Base-by-base conservation (phyloP, 2,888 invertebrate genomes). In the Ametastegia equiseti region DNA sequence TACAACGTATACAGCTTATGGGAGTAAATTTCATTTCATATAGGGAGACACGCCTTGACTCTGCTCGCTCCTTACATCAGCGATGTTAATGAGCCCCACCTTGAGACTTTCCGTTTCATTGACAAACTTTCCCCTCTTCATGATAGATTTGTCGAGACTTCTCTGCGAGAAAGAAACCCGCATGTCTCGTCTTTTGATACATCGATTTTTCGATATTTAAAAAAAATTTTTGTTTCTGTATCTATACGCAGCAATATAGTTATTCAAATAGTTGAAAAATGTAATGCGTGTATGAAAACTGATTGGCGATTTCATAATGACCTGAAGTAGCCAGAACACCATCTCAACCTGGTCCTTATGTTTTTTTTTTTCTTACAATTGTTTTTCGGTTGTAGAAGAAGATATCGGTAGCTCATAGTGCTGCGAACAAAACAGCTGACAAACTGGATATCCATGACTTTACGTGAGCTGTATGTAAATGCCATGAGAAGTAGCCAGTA, bases 61-160 rank as follows among this genome's bases (percentile, higher is more conserved):
- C 39, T 57, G 23, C 39, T 36, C 77, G 57, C 15, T 36, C 7
- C 77, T 78, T 78, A 78, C 78, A 60, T 78, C 78, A 60, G 60
- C 60, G 42, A 78, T 78, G 60, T 36, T 78, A 78, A 78, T 63
- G 57, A 78, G 78, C 60, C 78, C 78, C 78, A 60, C 78, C 78
- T 78, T 78, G 60, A 15, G 78, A 60, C 78, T 42, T 60, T 54
- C 27, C 42, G 30, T 78, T 78, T 78, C 78, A 78, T 78, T 78
- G 78, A 78, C 78, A 47, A 60, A 78, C 78, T 60, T 78, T 78
- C 78, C 78, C 65, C 39, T 78, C 78, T 57, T 63, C 13, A 30
- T 23, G 3, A 15, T 3, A 78, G 60, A 78, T 19, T 13, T n/a
- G 30, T 1, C 11, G 33, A 42, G 42, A 42, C 19, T 71, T 67